Evolutionary conservation across 2,888 invertebrate genomes (phyloP), one percentile per base, ranked within the genome.

Genomic region (Meta bourneti): DNA sequence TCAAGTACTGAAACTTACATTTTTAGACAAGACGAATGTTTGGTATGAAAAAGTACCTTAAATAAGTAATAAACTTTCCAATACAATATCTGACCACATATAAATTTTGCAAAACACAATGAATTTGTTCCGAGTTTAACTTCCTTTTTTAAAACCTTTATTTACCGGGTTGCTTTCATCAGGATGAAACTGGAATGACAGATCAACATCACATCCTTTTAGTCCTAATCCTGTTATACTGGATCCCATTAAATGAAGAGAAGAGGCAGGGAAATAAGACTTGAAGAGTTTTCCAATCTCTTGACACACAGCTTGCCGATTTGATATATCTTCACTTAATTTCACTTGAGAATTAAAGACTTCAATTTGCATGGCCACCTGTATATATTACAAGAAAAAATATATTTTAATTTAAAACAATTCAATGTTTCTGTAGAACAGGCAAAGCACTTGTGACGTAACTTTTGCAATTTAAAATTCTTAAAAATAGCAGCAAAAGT

Each of bases 161-260:
- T 71, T 80, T 13, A 88, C 88, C 54, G 52, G 71, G n/a, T n/a
- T 16, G 16, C 4, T 13, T 54, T 54, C 74, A 61, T 49, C 6
- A 49, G 69, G 8, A 69, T 51, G 20, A 72, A 72, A 51, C n/a
- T 84, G 88, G n/a, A 92, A 82, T 20, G 91, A 84, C 54, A 92
- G 80, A 89, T 92, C 91, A 16, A 89, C 19, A 80, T 92, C 91
- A 89, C 91, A 89, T 11, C 91, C 91, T 54, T 54, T 88, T 7
- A 84, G 8, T 19, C 91, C 91, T 7, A 92, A 70, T 6, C 91
- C 84, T 54, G 71, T 84, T 7, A 80, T 51, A 48, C 77, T 84
- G n/a, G 91, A 92, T 1, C 91, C 91, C 79, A 89, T 51, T 5
- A 89, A n/a, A 48, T 75, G 19, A 11, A 92, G 48, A 11, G 77